Percentiles rank a stretch among this genome's conserved stretches.
Evolutionary conservation across 2,113 vertebrate species (phyloP).

Genomic region (Aspiorhynchus laticeps): DNA sequence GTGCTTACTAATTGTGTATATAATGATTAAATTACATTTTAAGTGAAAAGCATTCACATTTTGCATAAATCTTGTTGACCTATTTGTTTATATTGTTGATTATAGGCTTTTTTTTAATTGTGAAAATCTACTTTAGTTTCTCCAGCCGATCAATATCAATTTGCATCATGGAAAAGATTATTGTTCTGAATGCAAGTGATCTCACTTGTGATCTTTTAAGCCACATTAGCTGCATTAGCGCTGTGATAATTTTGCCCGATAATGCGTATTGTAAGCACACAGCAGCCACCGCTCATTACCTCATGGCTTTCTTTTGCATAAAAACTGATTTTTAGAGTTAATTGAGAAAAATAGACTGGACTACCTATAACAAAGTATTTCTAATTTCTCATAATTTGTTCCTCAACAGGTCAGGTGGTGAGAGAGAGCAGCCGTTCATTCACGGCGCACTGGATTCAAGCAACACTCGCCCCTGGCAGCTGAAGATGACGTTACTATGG

Average conservation of each 20-base stretch:
- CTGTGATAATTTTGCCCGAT: not conserved
- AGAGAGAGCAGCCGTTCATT: slow-evolving; percentile 68
- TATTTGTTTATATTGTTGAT: not conserved
- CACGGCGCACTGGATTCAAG: slow-evolving; percentile 77
- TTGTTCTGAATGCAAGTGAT: not conserved
- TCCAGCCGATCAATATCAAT: not conserved
- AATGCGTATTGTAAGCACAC: not conserved
- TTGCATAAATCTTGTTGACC: not conserved
- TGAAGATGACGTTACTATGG: slow-evolving; percentile 93
- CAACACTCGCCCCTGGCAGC: slow-evolving; percentile 74
- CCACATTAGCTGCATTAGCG: slow-evolving; percentile 23
- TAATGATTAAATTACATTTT: too few species aligned
- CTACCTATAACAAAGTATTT: slow-evolving; percentile 8
- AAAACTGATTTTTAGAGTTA: not conserved
- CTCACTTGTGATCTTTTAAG: not conserved
- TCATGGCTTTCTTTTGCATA: not conserved
- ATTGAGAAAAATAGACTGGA: slow-evolving; percentile 11
- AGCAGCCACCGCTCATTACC: not conserved
- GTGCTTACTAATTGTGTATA: too few species aligned
- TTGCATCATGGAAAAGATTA: not conserved
- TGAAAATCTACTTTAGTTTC: not conserved
- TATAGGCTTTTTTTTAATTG: not conserved
- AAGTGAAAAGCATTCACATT: too few species aligned
- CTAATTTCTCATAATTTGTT: slow-evolving; percentile 50
- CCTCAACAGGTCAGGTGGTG: slow-evolving; percentile 81